A percentile compares a stretch with the other conserved stretches of the same genome.
Conservation (phyloP, 2,888 invertebrate species). For the Sepioteuthis lessoniana region DNA sequence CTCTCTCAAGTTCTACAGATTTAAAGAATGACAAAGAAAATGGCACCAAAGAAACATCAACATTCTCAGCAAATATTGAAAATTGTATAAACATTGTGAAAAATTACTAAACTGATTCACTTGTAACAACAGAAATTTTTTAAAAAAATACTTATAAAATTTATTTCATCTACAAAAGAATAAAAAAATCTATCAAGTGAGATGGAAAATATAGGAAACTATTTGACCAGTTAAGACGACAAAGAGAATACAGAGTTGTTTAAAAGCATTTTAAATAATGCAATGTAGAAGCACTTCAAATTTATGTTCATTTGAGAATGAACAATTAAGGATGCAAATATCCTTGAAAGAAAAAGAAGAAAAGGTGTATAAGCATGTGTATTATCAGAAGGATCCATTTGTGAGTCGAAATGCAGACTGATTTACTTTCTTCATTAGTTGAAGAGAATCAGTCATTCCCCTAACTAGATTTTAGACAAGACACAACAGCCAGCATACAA, state of each 20-base stretch:
- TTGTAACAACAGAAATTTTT: not conserved
- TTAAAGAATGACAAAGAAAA: not conserved
- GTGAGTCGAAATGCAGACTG: not conserved
- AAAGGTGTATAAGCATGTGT: not conserved
- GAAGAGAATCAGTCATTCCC: not conserved
- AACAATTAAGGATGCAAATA: not conserved
- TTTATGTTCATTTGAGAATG: not conserved
- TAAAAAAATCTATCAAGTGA: not conserved
- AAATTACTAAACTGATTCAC: not conserved
- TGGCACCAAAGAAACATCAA: not conserved
- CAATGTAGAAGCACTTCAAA: not conserved
- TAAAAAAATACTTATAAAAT: not conserved
- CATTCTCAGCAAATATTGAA: not conserved
- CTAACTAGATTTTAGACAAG: not conserved
- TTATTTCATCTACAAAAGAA: not conserved
- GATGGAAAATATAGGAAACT: not conserved
- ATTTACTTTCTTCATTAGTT: slow-evolving; percentile 23
- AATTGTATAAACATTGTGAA: not conserved
- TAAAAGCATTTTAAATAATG: not conserved
- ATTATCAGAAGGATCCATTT: not conserved
- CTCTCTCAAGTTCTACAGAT: not conserved
- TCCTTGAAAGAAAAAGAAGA: not conserved
- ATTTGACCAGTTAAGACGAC: not conserved
- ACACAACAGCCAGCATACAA: not conserved
- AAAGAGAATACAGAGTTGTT: not conserved